Evolutionary conservation across 1,140 invertebrate genomes (phyloP).

Genomic region (Holcopasites calliopsidis): DNA sequence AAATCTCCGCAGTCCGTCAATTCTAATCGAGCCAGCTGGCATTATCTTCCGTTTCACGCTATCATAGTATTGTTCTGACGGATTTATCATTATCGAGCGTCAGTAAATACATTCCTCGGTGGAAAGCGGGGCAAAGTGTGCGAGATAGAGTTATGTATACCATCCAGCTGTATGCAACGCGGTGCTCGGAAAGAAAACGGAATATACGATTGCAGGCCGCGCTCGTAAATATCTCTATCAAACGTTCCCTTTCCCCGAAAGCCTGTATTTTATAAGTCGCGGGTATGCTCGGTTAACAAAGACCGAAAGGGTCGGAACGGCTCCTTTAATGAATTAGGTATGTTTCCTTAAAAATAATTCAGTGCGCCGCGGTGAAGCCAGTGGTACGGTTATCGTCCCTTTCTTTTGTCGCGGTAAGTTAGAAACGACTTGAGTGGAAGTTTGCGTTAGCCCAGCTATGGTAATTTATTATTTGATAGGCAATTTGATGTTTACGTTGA

Average conservation of each 20-base stretch:
- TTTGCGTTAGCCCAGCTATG: not conserved
- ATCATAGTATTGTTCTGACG: not conserved
- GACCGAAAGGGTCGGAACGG: not conserved
- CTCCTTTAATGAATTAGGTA: not conserved
- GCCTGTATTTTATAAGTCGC: slow-evolving; percentile 1
- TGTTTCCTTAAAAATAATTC: slow-evolving; percentile 12
- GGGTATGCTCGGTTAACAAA: slow-evolving; percentile 13
- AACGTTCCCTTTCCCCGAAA: not conserved
- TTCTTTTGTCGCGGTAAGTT: not conserved
- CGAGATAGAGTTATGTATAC: not conserved
- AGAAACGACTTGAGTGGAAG: not conserved
- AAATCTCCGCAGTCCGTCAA: too few relatives aligned
- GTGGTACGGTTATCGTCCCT: not conserved
- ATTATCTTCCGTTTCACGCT: not conserved
- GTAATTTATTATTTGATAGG: not conserved
- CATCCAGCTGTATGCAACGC: too few relatives aligned
- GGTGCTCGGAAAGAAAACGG: not conserved
- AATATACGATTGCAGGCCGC: not conserved
- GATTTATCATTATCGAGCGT: not conserved
- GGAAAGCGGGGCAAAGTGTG: not conserved
- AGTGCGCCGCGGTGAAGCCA: not conserved
- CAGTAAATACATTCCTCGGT: not conserved
- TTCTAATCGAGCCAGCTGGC: too few relatives aligned
- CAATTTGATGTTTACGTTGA: not conserved
- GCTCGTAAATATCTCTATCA: slow-evolving; percentile 31